Conservation (phyloP, 2,113 vertebrate species). For the Corythaixoides concolor region DNA sequence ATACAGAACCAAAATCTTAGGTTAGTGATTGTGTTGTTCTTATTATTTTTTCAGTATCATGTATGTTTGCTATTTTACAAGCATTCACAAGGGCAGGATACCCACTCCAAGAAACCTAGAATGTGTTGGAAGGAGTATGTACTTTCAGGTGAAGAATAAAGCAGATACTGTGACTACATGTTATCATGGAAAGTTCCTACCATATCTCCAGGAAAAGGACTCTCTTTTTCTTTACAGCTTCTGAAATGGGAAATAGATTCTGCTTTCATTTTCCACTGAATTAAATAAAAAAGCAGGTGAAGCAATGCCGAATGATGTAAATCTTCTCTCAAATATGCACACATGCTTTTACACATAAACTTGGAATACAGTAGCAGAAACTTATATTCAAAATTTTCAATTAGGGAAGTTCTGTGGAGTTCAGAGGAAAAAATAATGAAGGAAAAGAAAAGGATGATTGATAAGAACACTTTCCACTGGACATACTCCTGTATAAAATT, state of each 20-base stretch:
- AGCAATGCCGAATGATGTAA: background rate
- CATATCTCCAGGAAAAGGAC: background rate
- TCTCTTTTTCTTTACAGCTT: background rate
- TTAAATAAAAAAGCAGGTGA: background rate
- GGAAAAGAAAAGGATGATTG: background rate
- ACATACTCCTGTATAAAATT: conserved; percentile 33
- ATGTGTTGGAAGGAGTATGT: background rate
- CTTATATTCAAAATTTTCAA: background rate
- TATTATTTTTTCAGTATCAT: background rate
- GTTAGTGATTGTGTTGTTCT: background rate
- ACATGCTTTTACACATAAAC: background rate
- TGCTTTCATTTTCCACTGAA: background rate
- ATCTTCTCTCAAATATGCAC: background rate
- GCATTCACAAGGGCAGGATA: background rate
- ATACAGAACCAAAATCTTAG: background rate
- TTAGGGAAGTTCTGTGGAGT: background rate
- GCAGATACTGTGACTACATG: fast-evolving
- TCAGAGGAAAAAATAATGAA: conserved; percentile 24
- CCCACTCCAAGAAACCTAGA: background rate
- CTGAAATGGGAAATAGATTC: background rate
- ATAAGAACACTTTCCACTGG: conserved; percentile 47
- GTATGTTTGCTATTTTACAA: background rate
- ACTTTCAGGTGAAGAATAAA: background rate
- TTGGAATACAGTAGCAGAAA: background rate
- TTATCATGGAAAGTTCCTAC: background rate